Percentiles rank a stretch among this genome's conserved stretches.
phyloP scores from a whole-genome alignment of 1,140 invertebrate genomes.

The Oryzaephilus surinamensis region DNA sequence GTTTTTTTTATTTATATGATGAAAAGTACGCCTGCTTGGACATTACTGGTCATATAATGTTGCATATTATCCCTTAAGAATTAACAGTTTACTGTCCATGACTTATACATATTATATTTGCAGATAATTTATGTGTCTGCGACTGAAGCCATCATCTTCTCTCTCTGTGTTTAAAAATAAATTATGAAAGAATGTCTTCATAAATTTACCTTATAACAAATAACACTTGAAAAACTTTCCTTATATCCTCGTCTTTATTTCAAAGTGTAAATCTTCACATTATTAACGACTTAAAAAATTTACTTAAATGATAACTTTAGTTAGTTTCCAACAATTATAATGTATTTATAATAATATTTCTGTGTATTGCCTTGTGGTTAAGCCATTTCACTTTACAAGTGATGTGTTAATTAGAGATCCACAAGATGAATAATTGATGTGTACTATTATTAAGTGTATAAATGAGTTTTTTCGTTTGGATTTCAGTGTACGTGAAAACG shows the following conservation, averaged over 20 bases:
- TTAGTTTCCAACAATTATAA: conserved; percentile 6
- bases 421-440: no score
- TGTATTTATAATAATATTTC: conserved; percentile 7
- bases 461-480: no score
- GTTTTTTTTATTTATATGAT: no score
- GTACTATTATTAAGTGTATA: no score
- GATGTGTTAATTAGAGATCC: conserved; percentile 10
- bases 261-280: no score
- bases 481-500: no score
- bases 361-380: conserved; percentile 1
- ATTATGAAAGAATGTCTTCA: conserved; percentile 22
- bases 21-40: no score
- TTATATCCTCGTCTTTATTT: conserved; percentile 4
- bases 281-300: conserved; percentile 9
- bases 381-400: no score
- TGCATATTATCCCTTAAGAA: conserved; percentile 20
- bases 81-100: conserved; percentile 13
- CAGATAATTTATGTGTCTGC: conserved; percentile 22
- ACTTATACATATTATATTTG: conserved; percentile 13
- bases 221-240: conserved; percentile 8
- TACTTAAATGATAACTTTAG: conserved; percentile 9
- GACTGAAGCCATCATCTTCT: conserved; percentile 18
- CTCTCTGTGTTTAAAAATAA: conserved; percentile 25
- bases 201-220: conserved; percentile 17
- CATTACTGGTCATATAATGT: conserved; percentile 16